phyloP scores from a whole-genome alignment of 1,140 invertebrate genomes.

The Lasioglossum albipes region DNA sequence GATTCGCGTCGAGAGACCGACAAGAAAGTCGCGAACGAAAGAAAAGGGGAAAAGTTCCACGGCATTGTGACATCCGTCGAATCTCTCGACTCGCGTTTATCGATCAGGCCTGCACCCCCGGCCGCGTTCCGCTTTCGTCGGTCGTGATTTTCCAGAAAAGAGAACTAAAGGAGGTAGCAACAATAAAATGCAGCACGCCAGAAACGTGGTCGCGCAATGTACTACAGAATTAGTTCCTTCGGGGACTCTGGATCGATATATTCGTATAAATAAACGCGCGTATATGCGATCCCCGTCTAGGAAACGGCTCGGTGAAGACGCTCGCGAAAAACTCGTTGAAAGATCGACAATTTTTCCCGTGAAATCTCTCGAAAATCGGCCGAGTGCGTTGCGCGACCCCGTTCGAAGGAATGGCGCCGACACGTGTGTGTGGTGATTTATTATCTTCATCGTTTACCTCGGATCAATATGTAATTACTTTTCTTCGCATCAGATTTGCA shows the following conservation, averaged over 20 bases:
- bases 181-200: conserved; percentile 53
- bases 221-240: conserved; percentile 33
- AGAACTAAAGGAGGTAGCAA: conserved; percentile 46
- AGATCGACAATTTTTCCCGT: too few relatives aligned
- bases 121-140: background rate
- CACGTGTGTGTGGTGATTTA: background rate
- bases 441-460: background rate
- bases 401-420: conserved; percentile 29
- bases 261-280: conserved; percentile 20
- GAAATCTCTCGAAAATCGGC: too few relatives aligned
- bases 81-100: background rate
- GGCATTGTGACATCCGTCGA: background rate
- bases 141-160: background rate
- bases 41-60: too few relatives aligned
- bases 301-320: background rate
- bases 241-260: conserved; percentile 16
- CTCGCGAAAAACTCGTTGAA: background rate
- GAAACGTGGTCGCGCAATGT: conserved; percentile 59
- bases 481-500: background rate
- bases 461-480: background rate
- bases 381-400: conserved; percentile 49
- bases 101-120: background rate
- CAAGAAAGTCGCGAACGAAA: too few relatives aligned
- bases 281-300: background rate
- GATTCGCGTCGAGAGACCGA: too few relatives aligned